A percentile compares a stretch with the other conserved stretches of the same genome.
phyloP scores from a whole-genome alignment of 2,888 invertebrate species.

The Aphodius sticticus region DNA sequence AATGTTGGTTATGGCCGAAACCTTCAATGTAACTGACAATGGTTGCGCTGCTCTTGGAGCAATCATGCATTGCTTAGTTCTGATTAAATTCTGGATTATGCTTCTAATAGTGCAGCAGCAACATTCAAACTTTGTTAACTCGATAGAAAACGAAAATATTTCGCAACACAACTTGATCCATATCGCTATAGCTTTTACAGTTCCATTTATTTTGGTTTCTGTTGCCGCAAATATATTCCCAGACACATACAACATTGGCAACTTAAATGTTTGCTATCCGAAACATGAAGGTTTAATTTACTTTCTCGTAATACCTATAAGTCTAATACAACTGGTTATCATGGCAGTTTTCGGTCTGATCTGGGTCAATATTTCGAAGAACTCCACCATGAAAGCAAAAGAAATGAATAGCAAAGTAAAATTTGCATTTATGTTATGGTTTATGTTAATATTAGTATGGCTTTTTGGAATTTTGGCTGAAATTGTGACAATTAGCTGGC shows the following conservation, averaged over 20 bases:
- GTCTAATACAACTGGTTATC: constrained; percentile 23
- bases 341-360: constrained; percentile 25
- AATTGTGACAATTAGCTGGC: constrained; percentile 21
- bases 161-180: constrained; percentile 12
- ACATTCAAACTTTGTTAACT: constrained; percentile 23
- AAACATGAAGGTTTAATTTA: constrained; percentile 26
- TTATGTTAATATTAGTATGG: constrained; percentile 32
- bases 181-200: constrained; percentile 18
- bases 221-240: constrained; percentile 29
- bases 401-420: constrained; percentile 19
- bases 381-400: constrained; percentile 14
- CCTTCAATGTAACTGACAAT: neutral
- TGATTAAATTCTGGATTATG: constrained; percentile 29
- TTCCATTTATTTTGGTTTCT: constrained; percentile 27
- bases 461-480: constrained; percentile 28
- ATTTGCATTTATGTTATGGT: constrained; percentile 23
- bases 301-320: constrained; percentile 24
- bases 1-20: constrained; percentile 22
- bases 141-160: constrained; percentile 26
- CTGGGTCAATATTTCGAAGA: constrained; percentile 17
- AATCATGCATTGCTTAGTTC: constrained; percentile 30
- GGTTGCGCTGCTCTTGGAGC: constrained; percentile 19
- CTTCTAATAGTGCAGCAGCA: constrained; percentile 25
- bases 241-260: constrained; percentile 19
- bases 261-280: constrained; percentile 31